A percentile compares a stretch with the other conserved stretches of the same genome.
Evolutionary conservation across 2,797 vertebrate genomes (phyloP).

Genomic region (Lepidocolaptes lacrymiger): DNA sequence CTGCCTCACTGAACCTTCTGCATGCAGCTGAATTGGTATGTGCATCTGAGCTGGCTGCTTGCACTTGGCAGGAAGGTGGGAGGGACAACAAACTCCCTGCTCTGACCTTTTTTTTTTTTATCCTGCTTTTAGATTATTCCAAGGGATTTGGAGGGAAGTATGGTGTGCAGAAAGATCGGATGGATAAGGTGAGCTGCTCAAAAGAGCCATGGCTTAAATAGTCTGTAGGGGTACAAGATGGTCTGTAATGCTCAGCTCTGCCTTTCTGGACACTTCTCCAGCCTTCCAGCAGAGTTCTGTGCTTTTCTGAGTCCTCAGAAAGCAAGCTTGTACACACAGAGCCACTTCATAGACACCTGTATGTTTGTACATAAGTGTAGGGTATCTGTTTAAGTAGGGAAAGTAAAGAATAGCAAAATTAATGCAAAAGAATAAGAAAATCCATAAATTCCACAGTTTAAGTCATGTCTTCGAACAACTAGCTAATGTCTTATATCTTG

Average conservation of each 20-base stretch:
- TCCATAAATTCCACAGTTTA: not conserved
- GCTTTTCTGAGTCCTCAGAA: not conserved
- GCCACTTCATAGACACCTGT: too few species aligned
- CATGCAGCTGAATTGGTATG: conserved; percentile 1
- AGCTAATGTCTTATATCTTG: not conserved
- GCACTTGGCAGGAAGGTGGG: not conserved
- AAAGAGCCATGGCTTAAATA: not conserved
- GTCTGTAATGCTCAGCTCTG: not conserved
- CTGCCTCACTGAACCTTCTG: conserved; percentile 24
- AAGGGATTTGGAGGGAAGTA: conserved; percentile 96
- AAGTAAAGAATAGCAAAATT: not conserved
- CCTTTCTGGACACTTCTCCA: not conserved
- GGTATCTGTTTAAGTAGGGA: not conserved
- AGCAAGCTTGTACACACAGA: not conserved
- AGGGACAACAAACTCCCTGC: not conserved
- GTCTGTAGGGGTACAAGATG: not conserved
- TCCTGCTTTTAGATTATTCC: conserved; percentile 86
- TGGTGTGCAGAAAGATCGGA: conserved; percentile 92
- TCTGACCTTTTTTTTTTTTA: not conserved
- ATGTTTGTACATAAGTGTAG: not conserved
- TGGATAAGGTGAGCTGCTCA: conserved; percentile 83
- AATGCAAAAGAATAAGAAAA: not conserved
- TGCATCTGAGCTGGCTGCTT: not conserved
- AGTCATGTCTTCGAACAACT: not conserved
- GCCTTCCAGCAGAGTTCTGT: not conserved